Base-by-base conservation (phyloP, 2,888 invertebrate species). In the Coenonympha glycerion region DNA sequence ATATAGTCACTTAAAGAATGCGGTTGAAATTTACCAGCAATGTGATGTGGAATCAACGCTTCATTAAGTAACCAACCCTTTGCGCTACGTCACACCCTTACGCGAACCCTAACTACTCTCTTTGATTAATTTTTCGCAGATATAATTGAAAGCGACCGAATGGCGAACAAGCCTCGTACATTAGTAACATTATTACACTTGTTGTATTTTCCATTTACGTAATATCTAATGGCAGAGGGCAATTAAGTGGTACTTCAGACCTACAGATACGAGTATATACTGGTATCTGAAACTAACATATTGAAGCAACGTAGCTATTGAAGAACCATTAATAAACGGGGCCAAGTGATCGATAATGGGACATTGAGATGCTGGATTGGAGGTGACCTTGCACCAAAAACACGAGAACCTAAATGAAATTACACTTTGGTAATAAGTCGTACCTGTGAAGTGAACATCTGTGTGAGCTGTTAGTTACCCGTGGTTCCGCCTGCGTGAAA, bases 11-110 rank as follows among this genome's bases (percentile, higher is more conserved):
- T 34, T 49, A 26, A 49, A 28, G 24, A 40, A 34, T 28, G 28
- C 24, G 34, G 21, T 42, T 49, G n/a, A n/a, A 49, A 49, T 42
- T 34, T 18, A 42, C 13, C 33, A 33, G 26, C 41, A 13, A 26
- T 36, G 28, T 42, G 42, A 49, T 49, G 34, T 42, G 42, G 22
- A 22, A 21, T 15, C 18, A 6, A 41, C 22, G 31, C 22, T 15
- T 36, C 21, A 15, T 42, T 49, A 15, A 39, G 39, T 47, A 42
- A 49, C 42, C 34, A 49, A 49, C 26, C 49, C 49, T 40, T 49
- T 49, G 28, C 34, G 42, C 26, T 34, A 33, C 26, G 49, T 49
- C 49, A 49, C 49, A 36, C 49, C 49, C 49, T 41, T 36, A 49
- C 24, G 41, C 41, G 15, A 26, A n/a, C n/a, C n/a, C n/a, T 15